Evolutionary conservation across 2,113 vertebrate genomes (phyloP).

Genomic region (Rousettus leschenaultii): DNA sequence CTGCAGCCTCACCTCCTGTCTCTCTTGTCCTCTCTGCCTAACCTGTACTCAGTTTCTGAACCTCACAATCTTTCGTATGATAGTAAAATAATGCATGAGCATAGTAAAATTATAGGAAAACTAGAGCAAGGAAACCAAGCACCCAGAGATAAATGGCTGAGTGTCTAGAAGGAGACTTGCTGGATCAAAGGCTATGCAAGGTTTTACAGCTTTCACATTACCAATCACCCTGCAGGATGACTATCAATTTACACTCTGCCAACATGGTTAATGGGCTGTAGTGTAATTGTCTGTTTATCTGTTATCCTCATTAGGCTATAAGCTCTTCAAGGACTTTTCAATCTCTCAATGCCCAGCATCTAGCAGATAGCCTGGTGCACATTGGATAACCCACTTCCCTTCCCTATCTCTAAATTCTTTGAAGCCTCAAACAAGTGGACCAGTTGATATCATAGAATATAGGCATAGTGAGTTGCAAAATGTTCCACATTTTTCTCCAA

Average conservation of each 20-base stretch:
- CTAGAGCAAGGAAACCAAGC: not conserved
- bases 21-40: not conserved
- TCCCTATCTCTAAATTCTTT: not conserved
- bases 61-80: not conserved
- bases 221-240: conserved; percentile 45
- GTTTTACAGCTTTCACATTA: conserved; percentile 40
- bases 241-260: conserved; percentile 66
- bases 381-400: not conserved
- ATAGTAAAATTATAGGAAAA: not conserved
- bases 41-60: not conserved
- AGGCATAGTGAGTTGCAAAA: not conserved
- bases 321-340: conserved; percentile 61
- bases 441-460: not conserved
- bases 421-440: not conserved
- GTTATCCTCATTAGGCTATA: conserved; percentile 62
- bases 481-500: not conserved
- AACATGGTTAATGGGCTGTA: conserved; percentile 65
- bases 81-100: not conserved
- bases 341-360: conserved; percentile 5
- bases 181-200: conserved; percentile 47
- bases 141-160: conserved; percentile 27
- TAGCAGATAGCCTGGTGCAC: not conserved
- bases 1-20: not conserved
- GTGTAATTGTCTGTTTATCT: conserved; percentile 73
- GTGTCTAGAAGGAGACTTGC: conserved; percentile 32